These are phyloP conservation scores for Ciconia nigra DNA, from an alignment of 2,797 vertebrate species.

Conservation along the genomic window DNA sequence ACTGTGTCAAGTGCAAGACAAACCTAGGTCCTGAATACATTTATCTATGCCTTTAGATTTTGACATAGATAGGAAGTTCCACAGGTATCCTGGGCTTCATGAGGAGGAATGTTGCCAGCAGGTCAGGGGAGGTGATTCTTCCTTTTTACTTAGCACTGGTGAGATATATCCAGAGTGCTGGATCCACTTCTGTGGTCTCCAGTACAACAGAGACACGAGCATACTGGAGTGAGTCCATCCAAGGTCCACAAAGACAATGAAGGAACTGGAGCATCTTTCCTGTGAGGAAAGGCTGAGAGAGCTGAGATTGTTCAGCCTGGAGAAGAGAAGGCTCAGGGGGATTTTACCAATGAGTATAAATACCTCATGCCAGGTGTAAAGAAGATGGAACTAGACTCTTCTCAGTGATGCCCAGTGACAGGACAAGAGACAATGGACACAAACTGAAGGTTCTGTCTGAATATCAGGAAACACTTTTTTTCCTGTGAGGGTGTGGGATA, in stretches of 20 bases:
- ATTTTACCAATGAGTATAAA: background rate
- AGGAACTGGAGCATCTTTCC: background rate
- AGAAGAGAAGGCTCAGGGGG: background rate
- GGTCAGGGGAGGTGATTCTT: background rate
- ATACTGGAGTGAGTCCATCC: background rate
- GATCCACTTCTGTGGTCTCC: background rate
- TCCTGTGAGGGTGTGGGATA: background rate
- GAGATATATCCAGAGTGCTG: background rate
- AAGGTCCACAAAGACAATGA: background rate
- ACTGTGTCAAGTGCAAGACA: background rate
- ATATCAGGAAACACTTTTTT: background rate
- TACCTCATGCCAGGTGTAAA: background rate
- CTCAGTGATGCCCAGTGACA: background rate
- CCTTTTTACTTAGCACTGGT: background rate
- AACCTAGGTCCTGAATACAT: background rate
- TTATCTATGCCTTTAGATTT: background rate
- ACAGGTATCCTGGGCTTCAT: background rate
- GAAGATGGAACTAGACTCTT: background rate
- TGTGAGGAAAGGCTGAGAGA: background rate
- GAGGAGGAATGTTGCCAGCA: background rate
- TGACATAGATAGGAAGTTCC: background rate
- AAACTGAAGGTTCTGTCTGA: background rate
- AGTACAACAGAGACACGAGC: background rate
- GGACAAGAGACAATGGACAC: background rate
- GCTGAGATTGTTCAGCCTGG: background rate